Base-by-base conservation (phyloP, 2,888 invertebrate species). In the Drosophila sordidula region DNA sequence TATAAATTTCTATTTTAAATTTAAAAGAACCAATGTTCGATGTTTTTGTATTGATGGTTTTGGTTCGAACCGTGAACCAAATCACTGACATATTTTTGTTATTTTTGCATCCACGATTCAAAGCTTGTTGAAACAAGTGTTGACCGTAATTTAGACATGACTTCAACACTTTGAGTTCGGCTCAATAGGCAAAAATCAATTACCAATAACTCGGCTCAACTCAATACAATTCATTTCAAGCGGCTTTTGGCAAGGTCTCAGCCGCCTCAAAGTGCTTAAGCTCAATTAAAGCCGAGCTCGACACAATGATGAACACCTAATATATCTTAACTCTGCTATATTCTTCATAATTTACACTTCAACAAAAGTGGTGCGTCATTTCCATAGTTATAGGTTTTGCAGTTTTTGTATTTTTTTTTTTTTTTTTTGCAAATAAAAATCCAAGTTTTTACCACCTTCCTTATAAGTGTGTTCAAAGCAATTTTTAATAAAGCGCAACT, bases 341-440 rank as follows among this genome's bases (percentile, higher is more conserved):
- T 44, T 46, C 42, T 58, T 56, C 51, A 58, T 56, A 52, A n/a
- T 39, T 38, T 36, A 29, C 52, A 46, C 52, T 54, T 68, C 9
- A 16, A 6, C 11, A 47, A 6, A 65, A 54, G 9, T 76, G 67
- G 64, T 75, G 77, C 54, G 75, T 83, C 80, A 86, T 80, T 65
- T 59, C 6, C 47, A 64, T 32, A 59, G n/a, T 36, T n/a, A 45
- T 42, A 25, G 1, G 18, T 38, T 34, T 25, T 46, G 44, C 47
- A 22, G 49, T 16, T 39, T 52, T 41, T 32, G 12, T 22, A n/a
- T n/a, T 18, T 14, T 4, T 49, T 18, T 55, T 1, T 18, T 18
- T 18, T 18, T 18, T 1, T 18, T 36, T n/a, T 3, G 9, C 8
- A 32, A 64, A 64, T n/a, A 32, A 34, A 49, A 47, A n/a, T 32